phyloP scores from a whole-genome alignment of 2,797 vertebrate species.

The Channallabes apus region DNA sequence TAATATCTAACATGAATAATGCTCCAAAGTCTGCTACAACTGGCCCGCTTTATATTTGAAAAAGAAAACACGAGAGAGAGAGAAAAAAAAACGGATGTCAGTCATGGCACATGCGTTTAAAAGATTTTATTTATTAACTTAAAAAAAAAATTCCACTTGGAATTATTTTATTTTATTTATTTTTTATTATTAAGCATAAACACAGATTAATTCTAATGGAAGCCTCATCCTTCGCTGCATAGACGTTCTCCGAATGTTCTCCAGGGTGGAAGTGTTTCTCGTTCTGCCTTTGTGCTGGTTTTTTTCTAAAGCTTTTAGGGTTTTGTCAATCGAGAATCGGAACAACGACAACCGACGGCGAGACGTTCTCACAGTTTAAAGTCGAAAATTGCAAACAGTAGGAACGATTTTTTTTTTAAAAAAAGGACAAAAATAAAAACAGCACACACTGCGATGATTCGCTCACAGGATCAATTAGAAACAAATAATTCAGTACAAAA shows the following conservation, averaged over 20 bases:
- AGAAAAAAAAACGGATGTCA: conserved; percentile 38
- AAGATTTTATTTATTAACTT: conserved; percentile 52
- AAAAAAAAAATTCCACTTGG: conserved; percentile 25
- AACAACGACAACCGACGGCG: conserved; percentile 61
- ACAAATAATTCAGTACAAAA: conserved; percentile 71
- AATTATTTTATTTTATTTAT: not conserved
- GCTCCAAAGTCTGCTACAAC: conserved; percentile 75
- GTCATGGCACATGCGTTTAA: conserved; percentile 61
- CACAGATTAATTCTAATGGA: conserved; percentile 66
- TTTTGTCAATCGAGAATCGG: conserved; percentile 50
- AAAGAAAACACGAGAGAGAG: conserved; percentile 58
- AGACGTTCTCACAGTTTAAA: conserved; percentile 76
- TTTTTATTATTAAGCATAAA: conserved; percentile 49
- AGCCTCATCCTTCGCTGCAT: conserved; percentile 80
- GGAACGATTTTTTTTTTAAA: conserved; percentile 64
- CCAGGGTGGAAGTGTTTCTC: conserved; percentile 52
- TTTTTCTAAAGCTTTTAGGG: conserved; percentile 79
- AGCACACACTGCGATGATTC: conserved; percentile 44
- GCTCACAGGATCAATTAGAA: conserved; percentile 76
- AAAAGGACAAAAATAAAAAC: not conserved
- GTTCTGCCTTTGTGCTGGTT: conserved; percentile 74
- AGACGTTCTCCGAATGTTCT: conserved; percentile 75
- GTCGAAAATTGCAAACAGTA: conserved; percentile 70
- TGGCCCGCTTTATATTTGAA: conserved; percentile 68
- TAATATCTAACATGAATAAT: conserved; percentile 45